Evolutionary conservation across 2,797 vertebrate genomes (phyloP).

Genomic region (Ibycter americanus): DNA sequence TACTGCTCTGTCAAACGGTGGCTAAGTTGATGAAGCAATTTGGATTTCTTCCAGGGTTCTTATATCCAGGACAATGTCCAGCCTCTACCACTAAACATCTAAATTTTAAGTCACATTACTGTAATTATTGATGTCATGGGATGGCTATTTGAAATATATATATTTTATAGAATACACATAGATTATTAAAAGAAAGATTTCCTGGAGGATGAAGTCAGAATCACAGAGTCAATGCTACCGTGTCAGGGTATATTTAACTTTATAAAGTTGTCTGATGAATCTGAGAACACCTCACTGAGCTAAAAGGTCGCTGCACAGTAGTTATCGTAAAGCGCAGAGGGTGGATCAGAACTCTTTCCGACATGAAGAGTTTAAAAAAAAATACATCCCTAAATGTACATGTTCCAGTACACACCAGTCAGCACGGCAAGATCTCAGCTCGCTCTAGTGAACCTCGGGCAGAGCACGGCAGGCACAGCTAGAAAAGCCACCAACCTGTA

Average conservation of each 20-base stretch:
- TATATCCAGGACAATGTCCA: neutral
- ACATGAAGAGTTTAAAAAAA: neutral
- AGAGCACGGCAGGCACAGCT: neutral
- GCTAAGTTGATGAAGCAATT: neutral
- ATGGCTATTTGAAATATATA: neutral
- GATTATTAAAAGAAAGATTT: neutral
- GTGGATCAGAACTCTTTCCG: neutral
- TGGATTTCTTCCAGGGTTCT: neutral
- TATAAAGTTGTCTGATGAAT: neutral
- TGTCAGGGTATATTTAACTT: neutral
- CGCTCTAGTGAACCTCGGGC: neutral
- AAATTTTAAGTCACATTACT: neutral
- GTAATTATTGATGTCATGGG: neutral
- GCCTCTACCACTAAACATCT: neutral
- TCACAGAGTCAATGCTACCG: neutral
- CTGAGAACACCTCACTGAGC: neutral
- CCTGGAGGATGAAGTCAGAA: neutral
- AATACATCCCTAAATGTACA: too few relatives aligned
- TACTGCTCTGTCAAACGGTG: neutral
- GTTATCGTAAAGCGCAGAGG: neutral
- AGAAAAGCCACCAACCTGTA: neutral
- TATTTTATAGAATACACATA: neutral
- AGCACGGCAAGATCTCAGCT: neutral
- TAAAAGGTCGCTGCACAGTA: neutral
- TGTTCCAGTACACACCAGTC: neutral